A percentile compares a stretch with the other conserved stretches of the same genome.
Evolutionary conservation across 2,113 vertebrate species (phyloP).

Genomic region (Neolamprologus fasciatus): DNA sequence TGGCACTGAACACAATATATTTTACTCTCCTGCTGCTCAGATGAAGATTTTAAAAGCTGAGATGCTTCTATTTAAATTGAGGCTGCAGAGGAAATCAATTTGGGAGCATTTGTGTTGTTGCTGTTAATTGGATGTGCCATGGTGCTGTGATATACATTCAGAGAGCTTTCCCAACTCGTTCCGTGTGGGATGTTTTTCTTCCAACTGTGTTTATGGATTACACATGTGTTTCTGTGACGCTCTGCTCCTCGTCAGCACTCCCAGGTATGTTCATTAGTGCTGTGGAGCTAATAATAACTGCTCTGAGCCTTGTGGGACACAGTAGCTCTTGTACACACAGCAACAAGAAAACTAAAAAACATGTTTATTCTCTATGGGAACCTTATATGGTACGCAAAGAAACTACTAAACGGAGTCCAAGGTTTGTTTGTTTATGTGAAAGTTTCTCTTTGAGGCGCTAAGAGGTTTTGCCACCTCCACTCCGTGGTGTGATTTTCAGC

Average conservation of each 20-base stretch:
- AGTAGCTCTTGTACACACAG: not conserved
- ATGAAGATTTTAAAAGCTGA: not conserved
- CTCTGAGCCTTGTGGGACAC: not conserved
- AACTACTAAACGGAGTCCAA: not conserved
- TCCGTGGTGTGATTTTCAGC: constrained; percentile 2
- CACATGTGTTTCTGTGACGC: not conserved
- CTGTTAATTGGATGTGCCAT: constrained; percentile 28
- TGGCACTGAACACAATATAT: not conserved
- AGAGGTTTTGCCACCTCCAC: constrained; percentile 34
- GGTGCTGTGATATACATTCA: not conserved
- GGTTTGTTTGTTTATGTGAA: constrained; percentile 25
- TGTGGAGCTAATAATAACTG: constrained; percentile 27
- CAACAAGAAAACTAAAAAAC: constrained; percentile 2
- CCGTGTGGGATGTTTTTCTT: not conserved
- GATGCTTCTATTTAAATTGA: not conserved
- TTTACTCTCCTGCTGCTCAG: not conserved
- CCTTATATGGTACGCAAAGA: not conserved
- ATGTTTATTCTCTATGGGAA: not conserved
- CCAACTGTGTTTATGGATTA: not conserved
- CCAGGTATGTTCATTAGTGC: constrained; percentile 37
- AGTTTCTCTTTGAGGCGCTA: constrained; percentile 15
- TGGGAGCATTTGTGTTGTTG: constrained; percentile 7
- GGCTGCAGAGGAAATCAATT: constrained; percentile 23
- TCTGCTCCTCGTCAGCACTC: not conserved
- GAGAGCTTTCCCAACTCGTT: not conserved